A percentile compares a stretch with the other conserved stretches of the same genome.
phyloP scores from a whole-genome alignment of 1,140 invertebrate genomes.

The Conopomorpha cramerella region DNA sequence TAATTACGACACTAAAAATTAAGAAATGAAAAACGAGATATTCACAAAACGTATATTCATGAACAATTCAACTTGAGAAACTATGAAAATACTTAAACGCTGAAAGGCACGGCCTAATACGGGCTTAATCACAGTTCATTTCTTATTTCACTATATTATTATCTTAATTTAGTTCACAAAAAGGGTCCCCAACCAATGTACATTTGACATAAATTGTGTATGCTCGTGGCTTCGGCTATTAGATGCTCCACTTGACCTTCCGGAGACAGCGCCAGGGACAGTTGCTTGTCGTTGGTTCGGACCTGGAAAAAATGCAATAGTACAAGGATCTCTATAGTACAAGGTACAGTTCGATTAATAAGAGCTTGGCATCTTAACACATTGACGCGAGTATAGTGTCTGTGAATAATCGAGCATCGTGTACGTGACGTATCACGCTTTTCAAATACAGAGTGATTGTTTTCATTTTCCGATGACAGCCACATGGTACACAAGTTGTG shows the following conservation, averaged over 20 bases:
- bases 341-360: too few species aligned
- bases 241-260: slow-evolving; percentile 92
- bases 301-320: slow-evolving; percentile 41
- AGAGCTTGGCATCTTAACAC: too few species aligned
- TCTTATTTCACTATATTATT: neutral
- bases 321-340: too few species aligned
- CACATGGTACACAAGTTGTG: too few species aligned
- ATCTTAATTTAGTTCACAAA: slow-evolving; percentile 56
- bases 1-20: neutral
- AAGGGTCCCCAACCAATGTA: slow-evolving; percentile 94
- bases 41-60: too few species aligned
- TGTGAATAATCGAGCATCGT: too few species aligned
- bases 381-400: too few species aligned
- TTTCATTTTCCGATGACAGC: too few species aligned
- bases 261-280: slow-evolving; percentile 73
- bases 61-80: too few species aligned
- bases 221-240: slow-evolving; percentile 87
- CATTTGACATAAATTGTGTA: slow-evolving; percentile 93
- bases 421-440: too few species aligned
- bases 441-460: too few species aligned
- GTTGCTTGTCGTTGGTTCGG: slow-evolving; percentile 57
- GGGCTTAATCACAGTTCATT: neutral
- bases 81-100: too few species aligned
- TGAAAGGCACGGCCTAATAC: neutral
- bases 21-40: neutral